Base-by-base conservation (phyloP, 2,888 invertebrate species). In the Pasiphila rectangulata region DNA sequence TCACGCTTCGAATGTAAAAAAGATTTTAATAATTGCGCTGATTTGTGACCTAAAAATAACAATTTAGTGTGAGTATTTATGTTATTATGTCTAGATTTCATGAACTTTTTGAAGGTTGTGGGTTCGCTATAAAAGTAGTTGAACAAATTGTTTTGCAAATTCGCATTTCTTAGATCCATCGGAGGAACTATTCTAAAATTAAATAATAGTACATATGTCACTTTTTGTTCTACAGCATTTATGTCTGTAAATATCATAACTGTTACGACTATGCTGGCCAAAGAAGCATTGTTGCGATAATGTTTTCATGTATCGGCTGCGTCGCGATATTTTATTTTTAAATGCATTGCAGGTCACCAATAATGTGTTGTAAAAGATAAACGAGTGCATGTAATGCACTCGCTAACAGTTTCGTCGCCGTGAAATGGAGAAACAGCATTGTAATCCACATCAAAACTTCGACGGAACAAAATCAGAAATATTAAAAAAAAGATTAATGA, bases 371-470 rank as follows among this genome's bases (percentile, higher is more conserved):
- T 70, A 75, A 72, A 75, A 76, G 72, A 72, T 85, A 80, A 83
- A 71, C 61, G 67, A 76, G 67, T 69, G 58, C 73, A 68, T 77
- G 83, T 80, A 78, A 87, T 86, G 83, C 70, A 66, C 77, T 76
- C 72, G 61, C 66, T 69, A 69, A 72, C 64, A 62, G 72, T 76
- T 64, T 72, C 63, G 68, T 58, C 61, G 66, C 66, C 69, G 77
- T 82, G 86, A 84, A 79, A 88, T 88, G 88, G 88, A 88, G 75
- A 83, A 79, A 78, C 81, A 79, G 74, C 81, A 82, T 60, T 79
- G 75, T 83, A 87, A 83, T 80, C 69, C 78, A 85, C 83, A 87
- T 86, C 85, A 83, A 87, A 88, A 88, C 80, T 88, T 86, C 84
- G 85, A 85, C 61, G 86, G 81, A 57, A 76, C 83, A 51, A 87